These are phyloP conservation scores for Myiozetetes cayanensis DNA, from an alignment of 2,113 vertebrate genomes.

Conservation along the genomic window DNA sequence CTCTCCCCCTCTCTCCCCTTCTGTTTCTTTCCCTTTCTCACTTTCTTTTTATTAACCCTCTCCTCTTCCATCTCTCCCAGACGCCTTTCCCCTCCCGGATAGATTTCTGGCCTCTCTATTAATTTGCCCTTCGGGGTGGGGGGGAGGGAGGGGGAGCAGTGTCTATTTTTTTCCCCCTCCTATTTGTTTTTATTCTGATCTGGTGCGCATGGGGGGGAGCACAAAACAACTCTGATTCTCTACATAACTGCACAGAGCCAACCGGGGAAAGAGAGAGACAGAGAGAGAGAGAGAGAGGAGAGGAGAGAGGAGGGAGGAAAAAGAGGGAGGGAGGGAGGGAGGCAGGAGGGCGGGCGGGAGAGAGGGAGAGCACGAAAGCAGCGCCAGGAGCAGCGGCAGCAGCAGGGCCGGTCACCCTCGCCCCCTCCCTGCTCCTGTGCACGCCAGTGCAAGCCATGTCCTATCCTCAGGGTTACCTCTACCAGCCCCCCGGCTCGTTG, in stretches of 20 bases:
- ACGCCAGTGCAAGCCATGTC: conserved; percentile 86
- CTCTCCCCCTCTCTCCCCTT: not conserved
- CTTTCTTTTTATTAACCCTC: not conserved
- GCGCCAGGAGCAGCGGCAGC: conserved; percentile 51
- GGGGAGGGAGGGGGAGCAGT: too few species aligned
- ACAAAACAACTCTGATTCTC: conserved; percentile 44
- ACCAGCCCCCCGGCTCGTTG: conserved; percentile 97
- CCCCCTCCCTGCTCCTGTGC: conserved; percentile 58
- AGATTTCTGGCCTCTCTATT: not conserved
- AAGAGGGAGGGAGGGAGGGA: not conserved
- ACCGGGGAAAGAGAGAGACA: not conserved
- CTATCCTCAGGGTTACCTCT: conserved; percentile 99
- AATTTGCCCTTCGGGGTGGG: not conserved
- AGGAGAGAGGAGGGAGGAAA: not conserved
- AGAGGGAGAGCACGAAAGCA: conserved; percentile 41
- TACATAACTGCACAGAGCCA: conserved; percentile 34
- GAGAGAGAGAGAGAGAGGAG: not conserved
- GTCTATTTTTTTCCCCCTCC: not conserved
- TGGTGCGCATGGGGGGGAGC: conserved; percentile 17
- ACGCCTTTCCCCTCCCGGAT: not conserved
- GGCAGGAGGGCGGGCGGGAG: conserved; percentile 20
- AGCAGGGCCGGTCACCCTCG: conserved; percentile 56
- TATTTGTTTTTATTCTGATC: conserved; percentile 20
- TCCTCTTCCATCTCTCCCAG: not conserved
- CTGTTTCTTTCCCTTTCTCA: not conserved